Conservation (phyloP, 2,888 invertebrate species). For the Microdon myrmicae region DNA sequence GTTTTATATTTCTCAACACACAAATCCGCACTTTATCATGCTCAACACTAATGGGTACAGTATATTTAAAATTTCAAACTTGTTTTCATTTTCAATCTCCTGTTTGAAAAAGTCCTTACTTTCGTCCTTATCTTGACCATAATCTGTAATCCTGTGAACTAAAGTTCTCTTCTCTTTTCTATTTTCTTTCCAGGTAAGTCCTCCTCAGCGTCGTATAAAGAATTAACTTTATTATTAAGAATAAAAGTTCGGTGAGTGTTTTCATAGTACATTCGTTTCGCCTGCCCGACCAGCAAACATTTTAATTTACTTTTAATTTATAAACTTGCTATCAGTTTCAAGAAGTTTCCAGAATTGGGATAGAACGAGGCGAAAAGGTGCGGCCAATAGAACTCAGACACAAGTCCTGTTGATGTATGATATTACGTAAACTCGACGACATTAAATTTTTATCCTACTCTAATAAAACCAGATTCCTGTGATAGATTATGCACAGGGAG, state of each 20-base stretch:
- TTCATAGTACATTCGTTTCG: conserved; percentile 2
- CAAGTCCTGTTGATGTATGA: too few species aligned
- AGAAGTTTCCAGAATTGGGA: conserved; percentile 30
- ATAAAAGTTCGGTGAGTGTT: conserved; percentile 28
- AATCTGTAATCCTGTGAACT: not conserved
- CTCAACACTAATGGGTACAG: too few species aligned
- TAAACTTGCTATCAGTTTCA: conserved; percentile 11
- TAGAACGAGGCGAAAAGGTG: too few species aligned
- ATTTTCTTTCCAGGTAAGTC: conserved; percentile 37
- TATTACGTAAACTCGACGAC: too few species aligned
- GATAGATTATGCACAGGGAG: too few species aligned
- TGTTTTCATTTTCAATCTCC: not conserved
- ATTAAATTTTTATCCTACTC: too few species aligned
- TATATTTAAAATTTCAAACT: conserved; percentile 13
- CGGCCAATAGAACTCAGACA: too few species aligned
- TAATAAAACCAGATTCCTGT: too few species aligned
- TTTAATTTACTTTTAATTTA: conserved; percentile 27
- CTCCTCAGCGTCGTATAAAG: conserved; percentile 5
- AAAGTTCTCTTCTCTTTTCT: not conserved
- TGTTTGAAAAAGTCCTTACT: conserved; percentile 1
- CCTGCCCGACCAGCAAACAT: not conserved
- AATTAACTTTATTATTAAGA: conserved; percentile 33
- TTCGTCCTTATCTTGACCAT: too few species aligned
- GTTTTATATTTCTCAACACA: too few species aligned
- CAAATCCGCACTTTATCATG: too few species aligned